Evolutionary conservation across 2,113 vertebrate genomes (phyloP), one percentile per base, ranked within the genome.

Genomic region (Cariama cristata): DNA sequence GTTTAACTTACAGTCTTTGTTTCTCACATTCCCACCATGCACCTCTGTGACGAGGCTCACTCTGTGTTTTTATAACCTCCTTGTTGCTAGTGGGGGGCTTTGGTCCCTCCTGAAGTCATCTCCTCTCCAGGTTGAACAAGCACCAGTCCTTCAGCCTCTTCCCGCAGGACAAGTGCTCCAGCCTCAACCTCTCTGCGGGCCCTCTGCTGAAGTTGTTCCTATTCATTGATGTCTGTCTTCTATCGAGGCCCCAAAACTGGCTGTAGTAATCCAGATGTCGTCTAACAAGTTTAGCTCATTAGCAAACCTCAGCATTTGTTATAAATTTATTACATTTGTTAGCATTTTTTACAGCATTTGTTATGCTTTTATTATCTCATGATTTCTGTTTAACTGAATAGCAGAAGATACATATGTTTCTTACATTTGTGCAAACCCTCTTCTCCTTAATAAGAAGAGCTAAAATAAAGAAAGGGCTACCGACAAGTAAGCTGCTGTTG

Each of bases 31-130:
- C 30, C 72, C 27, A 44, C 14, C 28, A 33, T 4, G 14, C 7
- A 63, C 4, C n/a, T n/a, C 38, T 68, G 14, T 14, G 9, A 47
- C 1, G 2, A 74, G 28, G 18, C 7, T 79, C 40, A 15, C 40
- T 75, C 42, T 42, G 5, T 38, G 35, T 15, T 86, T 76, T 52
- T 53, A 44, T 14, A 75, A 68, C 12, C 21, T 60, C 12, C 17
- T 45, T 55, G 14, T 8, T 2, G 1, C 7, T 5, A 72, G 16
- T 38, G 13, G 11, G 2, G 8, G 9, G 14, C 1, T 74, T 56
- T 84, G 27, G 11, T 58, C 28, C 14, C 38, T 72, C 40, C 52
- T 58, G 10, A 68, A 47, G 19, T 42, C 20, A 4, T 14, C 40
- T 47, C 5, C 0, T 55, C 17, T 52, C 30, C 30, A 35, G 22